Evolutionary conservation across 2,113 vertebrate species (phyloP).

Genomic region (Spermophilus dauricus): DNA sequence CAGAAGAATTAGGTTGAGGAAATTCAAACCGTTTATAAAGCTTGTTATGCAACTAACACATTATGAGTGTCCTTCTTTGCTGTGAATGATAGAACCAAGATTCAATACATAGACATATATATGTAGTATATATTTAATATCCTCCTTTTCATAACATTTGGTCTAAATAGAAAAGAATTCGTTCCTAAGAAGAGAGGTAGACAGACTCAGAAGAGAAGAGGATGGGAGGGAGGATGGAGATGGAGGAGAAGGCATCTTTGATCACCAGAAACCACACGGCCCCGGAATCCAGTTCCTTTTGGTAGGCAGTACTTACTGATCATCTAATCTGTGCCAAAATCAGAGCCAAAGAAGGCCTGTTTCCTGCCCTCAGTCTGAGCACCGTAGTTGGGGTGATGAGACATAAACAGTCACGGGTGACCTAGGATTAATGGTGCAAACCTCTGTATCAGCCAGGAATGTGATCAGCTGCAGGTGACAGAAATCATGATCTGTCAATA

Average conservation of each 20-base stretch:
- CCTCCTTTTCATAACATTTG: slow-evolving; percentile 63
- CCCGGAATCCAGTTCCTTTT: background rate
- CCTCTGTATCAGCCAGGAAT: background rate
- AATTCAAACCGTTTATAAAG: slow-evolving; percentile 70
- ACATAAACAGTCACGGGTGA: background rate
- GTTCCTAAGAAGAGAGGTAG: slow-evolving; percentile 24
- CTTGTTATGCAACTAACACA: slow-evolving; percentile 25
- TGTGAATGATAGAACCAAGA: background rate
- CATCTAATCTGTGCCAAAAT: background rate
- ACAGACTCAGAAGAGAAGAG: background rate
- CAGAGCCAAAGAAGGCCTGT: background rate
- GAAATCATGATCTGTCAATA: background rate
- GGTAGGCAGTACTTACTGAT: background rate
- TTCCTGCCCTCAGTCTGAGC: background rate
- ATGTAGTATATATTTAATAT: background rate
- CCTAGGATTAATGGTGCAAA: background rate
- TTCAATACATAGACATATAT: slow-evolving; percentile 52
- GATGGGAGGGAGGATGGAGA: accelerated
- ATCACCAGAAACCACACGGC: too few species aligned
- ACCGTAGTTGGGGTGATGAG: background rate
- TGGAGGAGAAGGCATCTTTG: background rate
- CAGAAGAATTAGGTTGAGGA: background rate
- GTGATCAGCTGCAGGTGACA: background rate
- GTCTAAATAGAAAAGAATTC: slow-evolving; percentile 47
- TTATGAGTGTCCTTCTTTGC: slow-evolving; percentile 68